Base-by-base conservation (phyloP, 2,888 invertebrate genomes). In the Arge pagana region DNA sequence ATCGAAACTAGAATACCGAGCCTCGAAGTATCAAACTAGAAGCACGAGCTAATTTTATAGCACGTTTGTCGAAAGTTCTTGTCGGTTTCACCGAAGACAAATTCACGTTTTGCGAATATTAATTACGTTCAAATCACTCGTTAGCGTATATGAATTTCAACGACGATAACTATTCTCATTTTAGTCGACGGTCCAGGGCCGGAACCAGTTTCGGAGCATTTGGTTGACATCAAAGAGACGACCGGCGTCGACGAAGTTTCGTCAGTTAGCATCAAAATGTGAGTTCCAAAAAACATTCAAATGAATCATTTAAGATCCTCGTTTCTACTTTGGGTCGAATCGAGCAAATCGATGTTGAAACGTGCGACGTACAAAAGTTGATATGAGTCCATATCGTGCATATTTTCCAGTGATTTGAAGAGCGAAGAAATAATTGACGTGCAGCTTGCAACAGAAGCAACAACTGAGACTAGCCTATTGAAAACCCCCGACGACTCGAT, bases 151-250 rank as follows among this genome's bases (percentile, higher is more conserved):
- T n/a, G n/a, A n/a, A n/a, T n/a, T n/a, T n/a, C n/a, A n/a, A n/a
- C n/a, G n/a, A n/a, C n/a, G n/a, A n/a, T n/a, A n/a, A n/a, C n/a
- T n/a, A n/a, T 6, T 40, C 13, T 21, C 41, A 13, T 60, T 45
- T 10, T 21, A 69, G 67, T 56, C 4, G 67, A 67, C 39, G 69
- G 62, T 39, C 42, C 58, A 7, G 26, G 24, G 31, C 21, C 24
- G 4, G 49, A 55, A 19, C 64, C 62, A 52, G 18, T 50, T 18
- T 48, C 58, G 2, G 67, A 67, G 13, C 63, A 65, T 19, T 21
- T 59, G n/a, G 23, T 45, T 6, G 67, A 63, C 30, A 48, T 59
- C 5, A 65, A 62, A 43, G 62, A 60, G 26, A 36, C 30, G 8
- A 39, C 39, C 37, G 15, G 39, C 11, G 48, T 52, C 10, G 50